A percentile compares a stretch with the other conserved stretches of the same genome.
Evolutionary conservation across 2,797 vertebrate genomes (phyloP).

Genomic region (Gallinago solitaria): DNA sequence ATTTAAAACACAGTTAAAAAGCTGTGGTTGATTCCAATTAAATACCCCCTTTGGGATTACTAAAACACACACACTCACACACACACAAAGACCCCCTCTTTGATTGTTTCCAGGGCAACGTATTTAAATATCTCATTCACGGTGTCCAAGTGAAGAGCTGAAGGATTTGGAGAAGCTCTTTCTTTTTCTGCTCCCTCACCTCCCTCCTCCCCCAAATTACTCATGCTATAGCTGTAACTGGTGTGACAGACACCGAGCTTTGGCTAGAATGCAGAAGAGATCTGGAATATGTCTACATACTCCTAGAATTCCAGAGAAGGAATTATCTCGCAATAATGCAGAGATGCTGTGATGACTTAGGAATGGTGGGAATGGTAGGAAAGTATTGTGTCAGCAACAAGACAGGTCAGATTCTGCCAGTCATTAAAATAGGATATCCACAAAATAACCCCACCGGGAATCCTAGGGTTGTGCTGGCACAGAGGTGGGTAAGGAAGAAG

Average conservation of each 20-base stretch:
- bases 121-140: conserved; percentile 31
- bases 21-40: conserved; percentile 48
- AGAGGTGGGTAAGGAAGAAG: not conserved
- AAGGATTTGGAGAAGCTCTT: conserved; percentile 26
- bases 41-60: conserved; percentile 31
- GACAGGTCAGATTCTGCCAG: not conserved
- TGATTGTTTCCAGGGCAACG: conserved; percentile 21
- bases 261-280: not conserved
- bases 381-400: too few relatives aligned
- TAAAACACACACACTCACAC: conserved; percentile 5
- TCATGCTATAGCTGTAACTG: not conserved
- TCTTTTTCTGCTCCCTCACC: not conserved
- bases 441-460: not conserved
- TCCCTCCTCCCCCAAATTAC: not conserved
- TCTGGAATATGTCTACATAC: accelerated
- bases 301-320: not conserved
- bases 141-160: conserved; percentile 12
- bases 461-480: not conserved
- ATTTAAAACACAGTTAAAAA: conserved; percentile 33
- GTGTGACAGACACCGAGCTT: not conserved
- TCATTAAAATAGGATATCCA: not conserved
- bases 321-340: not conserved
- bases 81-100: conserved; percentile 1
- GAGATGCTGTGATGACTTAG: not conserved
- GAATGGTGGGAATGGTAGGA: not conserved